Evolutionary conservation across 2,888 invertebrate species (phyloP).

Genomic region (Trachelus troglodyta): DNA sequence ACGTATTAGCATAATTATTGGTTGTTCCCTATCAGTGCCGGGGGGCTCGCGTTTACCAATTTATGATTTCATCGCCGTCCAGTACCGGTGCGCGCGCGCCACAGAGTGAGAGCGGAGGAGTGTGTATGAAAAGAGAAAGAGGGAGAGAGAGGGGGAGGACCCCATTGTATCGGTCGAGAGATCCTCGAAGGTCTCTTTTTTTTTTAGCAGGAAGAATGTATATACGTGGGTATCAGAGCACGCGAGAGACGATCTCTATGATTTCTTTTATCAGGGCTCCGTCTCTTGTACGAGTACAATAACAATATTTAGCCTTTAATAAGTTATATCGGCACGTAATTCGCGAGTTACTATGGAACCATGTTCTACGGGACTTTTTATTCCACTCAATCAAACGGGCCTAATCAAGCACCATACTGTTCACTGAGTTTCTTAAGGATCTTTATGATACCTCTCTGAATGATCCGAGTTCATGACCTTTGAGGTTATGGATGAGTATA

Average conservation of each 20-base stretch:
- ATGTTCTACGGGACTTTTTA: neutral
- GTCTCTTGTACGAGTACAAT: neutral
- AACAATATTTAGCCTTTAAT: neutral
- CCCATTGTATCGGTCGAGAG: neutral
- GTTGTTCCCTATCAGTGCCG: constrained; percentile 61
- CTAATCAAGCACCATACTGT: neutral
- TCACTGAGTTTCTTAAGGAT: neutral
- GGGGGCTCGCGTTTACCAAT: constrained; percentile 58
- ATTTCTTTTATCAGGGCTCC: neutral
- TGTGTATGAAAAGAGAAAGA: neutral
- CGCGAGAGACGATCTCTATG: neutral
- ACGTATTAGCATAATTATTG: constrained; percentile 62
- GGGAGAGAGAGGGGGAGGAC: neutral
- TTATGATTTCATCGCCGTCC: constrained; percentile 60
- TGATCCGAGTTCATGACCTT: neutral
- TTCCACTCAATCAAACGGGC: neutral
- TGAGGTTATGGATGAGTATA: neutral
- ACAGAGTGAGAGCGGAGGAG: neutral
- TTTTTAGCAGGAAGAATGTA: neutral
- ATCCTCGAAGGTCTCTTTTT: neutral
- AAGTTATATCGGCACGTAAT: neutral
- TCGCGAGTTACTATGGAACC: neutral
- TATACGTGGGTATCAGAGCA: neutral
- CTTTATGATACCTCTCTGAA: neutral
- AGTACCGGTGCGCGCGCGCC: constrained; percentile 14